These are phyloP conservation scores for Villa cingulata DNA, from an alignment of 2,888 invertebrate species.

Conservation along the genomic window DNA sequence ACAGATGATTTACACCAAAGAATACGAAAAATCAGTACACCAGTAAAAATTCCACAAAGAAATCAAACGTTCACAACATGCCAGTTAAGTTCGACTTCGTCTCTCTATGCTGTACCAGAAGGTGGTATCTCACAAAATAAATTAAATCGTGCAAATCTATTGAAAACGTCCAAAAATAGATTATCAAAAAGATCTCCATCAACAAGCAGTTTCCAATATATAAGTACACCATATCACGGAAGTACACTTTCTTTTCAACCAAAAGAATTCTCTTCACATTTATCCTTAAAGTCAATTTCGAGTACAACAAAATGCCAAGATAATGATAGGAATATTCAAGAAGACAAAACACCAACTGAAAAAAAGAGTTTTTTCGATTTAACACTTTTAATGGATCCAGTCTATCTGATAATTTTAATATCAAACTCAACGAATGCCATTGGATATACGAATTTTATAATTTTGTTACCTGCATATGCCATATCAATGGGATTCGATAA, in stretches of 20 bases:
- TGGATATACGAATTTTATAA: slow-evolving; percentile 75
- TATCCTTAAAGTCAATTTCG: slow-evolving; percentile 55
- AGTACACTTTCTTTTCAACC: slow-evolving; percentile 68
- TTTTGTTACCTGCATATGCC: slow-evolving; percentile 66
- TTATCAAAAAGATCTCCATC: slow-evolving; percentile 58
- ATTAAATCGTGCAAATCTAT: slow-evolving; percentile 25
- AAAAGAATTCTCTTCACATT: slow-evolving; percentile 62
- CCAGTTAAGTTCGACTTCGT: slow-evolving; percentile 51
- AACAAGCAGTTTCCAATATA: slow-evolving; percentile 69
- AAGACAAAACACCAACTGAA: slow-evolving; percentile 25
- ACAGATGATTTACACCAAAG: slow-evolving; percentile 36
- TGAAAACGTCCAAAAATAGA: slow-evolving; percentile 35
- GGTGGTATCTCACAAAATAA: slow-evolving; percentile 35
- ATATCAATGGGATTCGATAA: slow-evolving; percentile 55
- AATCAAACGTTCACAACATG: slow-evolving; percentile 35
- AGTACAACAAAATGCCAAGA: slow-evolving; percentile 30
- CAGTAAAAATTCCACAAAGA: slow-evolving; percentile 39
- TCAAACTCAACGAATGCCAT: slow-evolving; percentile 78
- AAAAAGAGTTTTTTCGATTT: slow-evolving; percentile 59
- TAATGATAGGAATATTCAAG: slow-evolving; percentile 18
- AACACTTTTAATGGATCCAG: slow-evolving; percentile 58
- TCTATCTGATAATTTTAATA: slow-evolving; percentile 67
- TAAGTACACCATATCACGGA: slow-evolving; percentile 75
- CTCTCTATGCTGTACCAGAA: slow-evolving; percentile 58
- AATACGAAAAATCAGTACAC: slow-evolving; percentile 45